These are phyloP conservation scores for Lasioglossum calceatum DNA, from an alignment of 2,888 invertebrate genomes.

Conservation along the genomic window DNA sequence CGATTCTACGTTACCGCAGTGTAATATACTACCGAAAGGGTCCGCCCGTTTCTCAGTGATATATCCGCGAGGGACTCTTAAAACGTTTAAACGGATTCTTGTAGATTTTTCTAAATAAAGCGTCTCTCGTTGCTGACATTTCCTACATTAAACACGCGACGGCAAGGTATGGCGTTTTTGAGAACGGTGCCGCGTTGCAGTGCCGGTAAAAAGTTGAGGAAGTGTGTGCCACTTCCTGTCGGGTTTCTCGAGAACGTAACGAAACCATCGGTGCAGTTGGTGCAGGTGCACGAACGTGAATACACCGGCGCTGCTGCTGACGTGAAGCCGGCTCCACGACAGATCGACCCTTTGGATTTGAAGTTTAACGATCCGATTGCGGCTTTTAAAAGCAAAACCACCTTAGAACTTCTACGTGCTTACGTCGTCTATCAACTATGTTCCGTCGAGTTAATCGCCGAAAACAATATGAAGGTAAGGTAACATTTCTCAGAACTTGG, in stretches of 20 bases:
- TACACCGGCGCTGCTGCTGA: slow-evolving; percentile 62
- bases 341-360: slow-evolving; percentile 91
- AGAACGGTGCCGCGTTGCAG: slow-evolving; percentile 79
- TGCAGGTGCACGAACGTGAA: slow-evolving; percentile 76
- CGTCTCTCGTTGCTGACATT: slow-evolving; percentile 47
- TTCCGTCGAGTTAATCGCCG: slow-evolving; percentile 93
- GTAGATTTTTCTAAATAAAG: slow-evolving; percentile 26
- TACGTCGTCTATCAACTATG: slow-evolving; percentile 97
- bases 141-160: slow-evolving; percentile 51
- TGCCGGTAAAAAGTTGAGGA: slow-evolving; percentile 78
- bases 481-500: slow-evolving; percentile 1
- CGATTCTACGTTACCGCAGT: slow-evolving; percentile 26
- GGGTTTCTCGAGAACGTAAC: slow-evolving; percentile 69
- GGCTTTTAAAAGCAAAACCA: slow-evolving; percentile 98
- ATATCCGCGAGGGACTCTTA: neutral
- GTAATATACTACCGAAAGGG: slow-evolving; percentile 1
- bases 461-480: slow-evolving; percentile 97
- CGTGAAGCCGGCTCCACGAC: slow-evolving; percentile 74
- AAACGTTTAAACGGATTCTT: slow-evolving; percentile 15
- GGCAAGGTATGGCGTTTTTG: slow-evolving; percentile 80
- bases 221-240: slow-evolving; percentile 73
- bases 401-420: slow-evolving; percentile 95
- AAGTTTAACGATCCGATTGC: slow-evolving; percentile 95
- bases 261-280: slow-evolving; percentile 73
- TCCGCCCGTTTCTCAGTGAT: slow-evolving; percentile 41